Evolutionary conservation across 2,797 vertebrate species (phyloP).

Genomic region (Notolabrus celidotus): DNA sequence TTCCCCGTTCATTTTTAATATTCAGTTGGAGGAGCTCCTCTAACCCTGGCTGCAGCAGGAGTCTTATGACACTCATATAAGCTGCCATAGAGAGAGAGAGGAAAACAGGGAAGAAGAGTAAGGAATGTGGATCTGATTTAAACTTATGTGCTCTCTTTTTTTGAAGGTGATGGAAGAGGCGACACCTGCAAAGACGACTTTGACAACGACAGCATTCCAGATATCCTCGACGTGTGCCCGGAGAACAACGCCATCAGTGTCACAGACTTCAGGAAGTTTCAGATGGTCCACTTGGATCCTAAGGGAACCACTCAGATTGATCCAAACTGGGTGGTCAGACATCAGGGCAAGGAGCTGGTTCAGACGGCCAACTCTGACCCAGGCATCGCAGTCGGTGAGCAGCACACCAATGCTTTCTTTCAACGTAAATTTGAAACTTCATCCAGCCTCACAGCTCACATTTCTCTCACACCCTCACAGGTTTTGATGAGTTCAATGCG

Average conservation of each 20-base stretch:
- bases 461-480: slow-evolving; percentile 69
- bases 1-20: slow-evolving; percentile 67
- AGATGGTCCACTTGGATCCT: slow-evolving; percentile 98
- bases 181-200: slow-evolving; percentile 98
- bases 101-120: slow-evolving; percentile 23
- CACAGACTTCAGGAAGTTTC: slow-evolving; percentile 98
- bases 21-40: slow-evolving; percentile 51
- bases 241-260: slow-evolving; percentile 95
- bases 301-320: slow-evolving; percentile 99
- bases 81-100: slow-evolving; percentile 30
- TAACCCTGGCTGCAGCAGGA: slow-evolving; percentile 31
- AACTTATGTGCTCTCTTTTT: slow-evolving; percentile 25
- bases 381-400: slow-evolving; percentile 97
- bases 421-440: background rate
- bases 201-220: slow-evolving; percentile 95
- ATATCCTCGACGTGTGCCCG: slow-evolving; percentile 95
- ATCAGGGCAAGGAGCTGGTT: slow-evolving; percentile 97
- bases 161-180: slow-evolving; percentile 93
- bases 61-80: slow-evolving; percentile 44
- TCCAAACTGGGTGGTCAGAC: slow-evolving; percentile 98
- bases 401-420: background rate
- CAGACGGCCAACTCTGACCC: slow-evolving; percentile 99
- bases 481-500: slow-evolving; percentile 94
- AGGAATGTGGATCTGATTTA: slow-evolving; percentile 21
- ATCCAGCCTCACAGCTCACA: background rate